Percentiles rank a stretch among this genome's conserved stretches.
phyloP scores from a whole-genome alignment of 1,140 invertebrate genomes.

The Ceratina australensis region DNA sequence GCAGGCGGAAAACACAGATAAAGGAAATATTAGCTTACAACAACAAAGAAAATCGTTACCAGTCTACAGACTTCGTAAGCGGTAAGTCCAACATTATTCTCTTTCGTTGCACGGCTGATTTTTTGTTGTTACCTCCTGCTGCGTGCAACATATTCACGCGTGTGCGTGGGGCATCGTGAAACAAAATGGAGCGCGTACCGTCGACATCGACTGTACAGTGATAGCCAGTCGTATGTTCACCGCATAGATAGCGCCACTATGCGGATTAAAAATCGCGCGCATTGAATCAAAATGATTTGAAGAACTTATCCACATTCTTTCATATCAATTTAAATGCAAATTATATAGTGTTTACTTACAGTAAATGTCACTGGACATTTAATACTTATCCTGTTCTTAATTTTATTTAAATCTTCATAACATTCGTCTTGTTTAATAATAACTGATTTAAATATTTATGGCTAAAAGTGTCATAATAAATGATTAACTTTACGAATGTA shows the following conservation, averaged over 20 bases:
- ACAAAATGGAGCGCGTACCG: slow-evolving; percentile 39
- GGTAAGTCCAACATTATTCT: slow-evolving; percentile 59
- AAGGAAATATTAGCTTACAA: slow-evolving; percentile 72
- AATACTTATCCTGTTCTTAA: too few relatives aligned
- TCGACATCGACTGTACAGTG: not conserved
- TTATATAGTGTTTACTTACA: too few relatives aligned
- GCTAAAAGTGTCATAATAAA: too few relatives aligned
- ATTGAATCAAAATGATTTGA: not conserved
- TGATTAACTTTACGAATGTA: too few relatives aligned
- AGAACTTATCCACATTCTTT: too few relatives aligned
- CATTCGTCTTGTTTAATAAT: too few relatives aligned
- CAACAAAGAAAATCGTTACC: slow-evolving; percentile 80
- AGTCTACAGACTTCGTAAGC: slow-evolving; percentile 78
- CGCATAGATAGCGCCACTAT: not conserved
- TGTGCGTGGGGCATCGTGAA: not conserved
- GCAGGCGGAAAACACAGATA: slow-evolving; percentile 50
- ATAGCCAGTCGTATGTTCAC: not conserved
- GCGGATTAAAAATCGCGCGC: not conserved
- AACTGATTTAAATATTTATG: too few relatives aligned
- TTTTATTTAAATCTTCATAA: too few relatives aligned
- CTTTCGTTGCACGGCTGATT: not conserved
- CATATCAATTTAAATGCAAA: too few relatives aligned
- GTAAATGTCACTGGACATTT: too few relatives aligned
- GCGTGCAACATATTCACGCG: not conserved
- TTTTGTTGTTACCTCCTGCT: not conserved